Conservation (phyloP, 2,888 invertebrate genomes). For the Amorpha juglandis region DNA sequence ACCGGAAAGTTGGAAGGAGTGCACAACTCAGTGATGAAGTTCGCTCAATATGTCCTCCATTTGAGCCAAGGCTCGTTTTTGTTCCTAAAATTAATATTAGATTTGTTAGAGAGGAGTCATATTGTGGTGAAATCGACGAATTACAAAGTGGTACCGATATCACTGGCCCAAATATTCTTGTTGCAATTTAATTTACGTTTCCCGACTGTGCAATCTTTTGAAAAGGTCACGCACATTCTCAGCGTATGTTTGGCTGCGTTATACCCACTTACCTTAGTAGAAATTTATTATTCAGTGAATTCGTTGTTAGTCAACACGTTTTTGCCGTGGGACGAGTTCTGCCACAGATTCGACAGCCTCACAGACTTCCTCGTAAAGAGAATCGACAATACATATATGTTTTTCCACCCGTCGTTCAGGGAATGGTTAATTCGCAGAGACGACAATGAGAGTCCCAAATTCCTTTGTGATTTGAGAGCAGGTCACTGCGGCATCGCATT, state of each 20-base stretch:
- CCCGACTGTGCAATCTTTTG: conserved; percentile 95
- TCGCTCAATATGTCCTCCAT: conserved; percentile 92
- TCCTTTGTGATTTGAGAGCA: conserved; percentile 95
- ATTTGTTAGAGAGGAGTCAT: conserved; percentile 95
- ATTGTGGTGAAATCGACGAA: conserved; percentile 96
- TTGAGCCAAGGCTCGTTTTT: conserved; percentile 95
- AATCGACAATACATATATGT: conserved; percentile 97
- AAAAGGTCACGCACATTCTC: conserved; percentile 94
- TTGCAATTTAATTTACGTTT: conserved; percentile 96
- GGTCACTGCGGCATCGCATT: conserved; percentile 97
- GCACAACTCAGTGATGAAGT: conserved; percentile 88
- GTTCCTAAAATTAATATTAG: conserved; percentile 95
- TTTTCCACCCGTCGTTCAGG: conserved; percentile 98
- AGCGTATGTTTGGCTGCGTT: conserved; percentile 96
- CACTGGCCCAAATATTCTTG: conserved; percentile 94
- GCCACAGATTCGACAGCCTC: conserved; percentile 93
- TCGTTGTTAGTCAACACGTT: conserved; percentile 91
- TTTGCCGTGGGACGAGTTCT: conserved; percentile 95
- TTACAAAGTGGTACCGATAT: conserved; percentile 96
- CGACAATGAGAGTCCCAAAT: conserved; percentile 94
- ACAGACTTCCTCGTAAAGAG: conserved; percentile 95
- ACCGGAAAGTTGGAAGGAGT: conserved; percentile 87
- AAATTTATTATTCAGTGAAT: conserved; percentile 97
- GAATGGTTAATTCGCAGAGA: conserved; percentile 97
- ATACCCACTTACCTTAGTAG: conserved; percentile 94